A percentile compares a stretch with the other conserved stretches of the same genome.
Evolutionary conservation across 1,140 invertebrate genomes (phyloP).

Genomic region (Campoletis sonorensis): DNA sequence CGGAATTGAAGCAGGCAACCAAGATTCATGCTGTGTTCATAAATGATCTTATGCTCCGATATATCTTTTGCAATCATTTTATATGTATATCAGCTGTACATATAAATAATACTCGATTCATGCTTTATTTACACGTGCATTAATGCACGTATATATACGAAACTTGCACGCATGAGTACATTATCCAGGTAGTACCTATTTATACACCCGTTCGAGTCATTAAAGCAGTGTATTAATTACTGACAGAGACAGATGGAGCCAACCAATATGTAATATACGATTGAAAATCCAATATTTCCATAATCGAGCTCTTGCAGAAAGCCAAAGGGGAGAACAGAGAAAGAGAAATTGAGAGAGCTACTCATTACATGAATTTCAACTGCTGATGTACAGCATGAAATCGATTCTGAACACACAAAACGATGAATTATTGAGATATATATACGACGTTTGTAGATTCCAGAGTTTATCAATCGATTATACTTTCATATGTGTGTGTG

Average conservation of each 20-base stretch:
- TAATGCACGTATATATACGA: neutral
- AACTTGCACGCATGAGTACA: constrained; percentile 1
- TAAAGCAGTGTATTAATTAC: constrained; percentile 39
- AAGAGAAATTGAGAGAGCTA: neutral
- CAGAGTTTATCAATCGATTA: constrained; percentile 27
- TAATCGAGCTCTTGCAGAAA: constrained; percentile 1
- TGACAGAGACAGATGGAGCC: constrained; percentile 11
- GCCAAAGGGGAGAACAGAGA: neutral
- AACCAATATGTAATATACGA: neutral
- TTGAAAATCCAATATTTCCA: constrained; percentile 24
- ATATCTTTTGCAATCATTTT: neutral
- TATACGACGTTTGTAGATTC: neutral
- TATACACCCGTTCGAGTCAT: constrained; percentile 33
- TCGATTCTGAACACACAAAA: constrained; percentile 15
- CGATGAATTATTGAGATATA: constrained; percentile 1
- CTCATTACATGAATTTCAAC: constrained; percentile 40
- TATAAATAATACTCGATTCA: neutral
- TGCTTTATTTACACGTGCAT: neutral
- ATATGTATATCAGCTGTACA: neutral
- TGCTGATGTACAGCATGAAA: constrained; percentile 9
- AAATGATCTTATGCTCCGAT: constrained; percentile 15
- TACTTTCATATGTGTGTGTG: neutral
- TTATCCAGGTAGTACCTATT: neutral
- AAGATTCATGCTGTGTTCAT: constrained; percentile 31
- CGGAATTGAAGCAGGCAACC: constrained; percentile 13